Evolutionary conservation across 2,797 vertebrate genomes (phyloP).

Genomic region (Lepilemur ruficaudatus): DNA sequence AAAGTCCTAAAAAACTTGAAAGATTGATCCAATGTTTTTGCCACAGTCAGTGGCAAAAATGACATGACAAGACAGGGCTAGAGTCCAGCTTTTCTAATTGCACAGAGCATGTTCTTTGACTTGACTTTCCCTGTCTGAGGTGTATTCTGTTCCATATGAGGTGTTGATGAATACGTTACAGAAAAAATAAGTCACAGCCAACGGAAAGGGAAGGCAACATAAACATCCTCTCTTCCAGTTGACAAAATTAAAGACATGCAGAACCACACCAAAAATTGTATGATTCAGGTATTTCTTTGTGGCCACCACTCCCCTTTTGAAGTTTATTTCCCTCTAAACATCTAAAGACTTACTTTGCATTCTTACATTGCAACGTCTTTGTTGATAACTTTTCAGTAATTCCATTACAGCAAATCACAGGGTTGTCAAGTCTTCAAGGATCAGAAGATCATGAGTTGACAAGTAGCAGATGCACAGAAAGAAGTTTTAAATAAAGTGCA

Average conservation of each 20-base stretch:
- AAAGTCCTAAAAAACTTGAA: neutral
- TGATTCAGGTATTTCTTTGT: constrained; percentile 66
- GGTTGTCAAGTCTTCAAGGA: constrained; percentile 81
- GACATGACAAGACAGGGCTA: neutral
- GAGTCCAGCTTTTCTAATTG: neutral
- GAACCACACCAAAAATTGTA: constrained; percentile 47
- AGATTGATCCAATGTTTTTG: neutral
- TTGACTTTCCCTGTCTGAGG: neutral
- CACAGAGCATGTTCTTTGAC: neutral
- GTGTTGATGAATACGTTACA: constrained; percentile 21
- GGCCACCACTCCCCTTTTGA: constrained; percentile 71
- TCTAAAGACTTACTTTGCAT: constrained; percentile 76
- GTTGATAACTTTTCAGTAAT: constrained; percentile 77
- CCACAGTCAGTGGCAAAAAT: neutral
- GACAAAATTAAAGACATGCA: constrained; percentile 69
- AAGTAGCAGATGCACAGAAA: constrained; percentile 78
- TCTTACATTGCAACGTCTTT: constrained; percentile 74
- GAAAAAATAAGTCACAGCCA: constrained; percentile 38
- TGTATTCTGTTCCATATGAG: neutral
- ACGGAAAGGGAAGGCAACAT: constrained; percentile 21
- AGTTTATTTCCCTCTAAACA: constrained; percentile 75
- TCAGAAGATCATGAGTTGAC: constrained; percentile 79
- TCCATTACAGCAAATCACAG: constrained; percentile 81
- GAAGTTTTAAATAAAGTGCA: constrained; percentile 77
- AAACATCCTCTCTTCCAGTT: constrained; percentile 52